Evolutionary conservation across 1,140 invertebrate species (phyloP).

Genomic region (Anoplolepis gracilipes): DNA sequence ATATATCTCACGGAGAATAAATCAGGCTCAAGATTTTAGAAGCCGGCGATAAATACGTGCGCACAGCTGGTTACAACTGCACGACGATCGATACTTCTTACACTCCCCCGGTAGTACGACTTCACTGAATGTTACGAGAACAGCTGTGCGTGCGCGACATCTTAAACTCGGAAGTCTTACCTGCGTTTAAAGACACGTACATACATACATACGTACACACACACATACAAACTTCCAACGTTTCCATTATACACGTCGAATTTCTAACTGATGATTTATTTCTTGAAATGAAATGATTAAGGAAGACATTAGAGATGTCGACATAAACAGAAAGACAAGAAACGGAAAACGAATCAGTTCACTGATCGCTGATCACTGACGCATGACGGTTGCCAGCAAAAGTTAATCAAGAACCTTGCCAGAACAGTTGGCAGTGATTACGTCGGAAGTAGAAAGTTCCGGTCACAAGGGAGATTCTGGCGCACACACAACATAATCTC

Average conservation of each 20-base stretch:
- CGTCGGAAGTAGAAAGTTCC: neutral
- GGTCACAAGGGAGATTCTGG: constrained; percentile 27
- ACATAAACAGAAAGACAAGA: neutral
- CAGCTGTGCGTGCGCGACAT: constrained; percentile 44
- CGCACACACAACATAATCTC: constrained; percentile 56
- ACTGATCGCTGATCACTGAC: too few species aligned
- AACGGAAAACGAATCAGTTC: neutral
- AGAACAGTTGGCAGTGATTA: constrained; percentile 4
- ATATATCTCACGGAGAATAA: constrained; percentile 43
- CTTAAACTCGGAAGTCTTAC: constrained; percentile 51
- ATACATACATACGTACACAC: neutral
- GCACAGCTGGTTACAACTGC: constrained; percentile 47
- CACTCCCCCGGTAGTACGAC: constrained; percentile 16
- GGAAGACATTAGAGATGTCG: neutral
- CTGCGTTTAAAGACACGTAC: constrained; percentile 50
- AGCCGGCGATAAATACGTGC: constrained; percentile 48
- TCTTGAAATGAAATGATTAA: constrained; percentile 12
- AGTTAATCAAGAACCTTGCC: constrained; percentile 17
- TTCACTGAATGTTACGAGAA: constrained; percentile 46
- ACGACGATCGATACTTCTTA: constrained; percentile 44
- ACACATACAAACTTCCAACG: neutral
- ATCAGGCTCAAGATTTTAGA: constrained; percentile 48
- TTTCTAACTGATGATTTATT: neutral
- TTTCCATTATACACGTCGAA: constrained; percentile 14
- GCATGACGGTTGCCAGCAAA: neutral